Base-by-base conservation (phyloP, 1,140 invertebrate species). In the Chrysomallon squamiferum region DNA sequence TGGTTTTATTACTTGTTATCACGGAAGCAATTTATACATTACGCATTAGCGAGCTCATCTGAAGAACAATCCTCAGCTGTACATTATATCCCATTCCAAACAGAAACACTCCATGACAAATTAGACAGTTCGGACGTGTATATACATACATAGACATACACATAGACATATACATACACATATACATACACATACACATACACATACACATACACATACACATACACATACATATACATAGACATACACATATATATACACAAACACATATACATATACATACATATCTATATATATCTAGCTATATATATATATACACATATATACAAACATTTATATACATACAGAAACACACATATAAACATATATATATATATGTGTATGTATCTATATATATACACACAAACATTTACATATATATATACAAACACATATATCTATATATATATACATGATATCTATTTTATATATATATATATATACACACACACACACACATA, bases 161-260 rank as follows among this genome's bases (percentile, higher is more conserved):
- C 50, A 54, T 22, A 54, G 11, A 54, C 50, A 54, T 22, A 54
- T 22, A 54, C 50, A 54, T 22, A 54, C 50, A 54, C 50, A 54
- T 22, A 54, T 22, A 54, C 50, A 54, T 22, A 54, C 50, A 54
- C 32, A 27, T 22, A 27, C 50, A 27, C 50, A 27, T 22, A 54
- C 50, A 27, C 50, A 27, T 20, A 27, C 50, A 54, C 50, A 54
- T 7, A 57, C 25, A 57, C 15, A 57, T 29, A 57, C 25, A 57
- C 54, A 57, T 7, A 22, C 15, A 57, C 2, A 57, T 7, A 27
- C 54, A 57, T 29, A 57, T 7, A 27, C 25, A 57, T 29, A 57
- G 4, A 2, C 54, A 15, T 57, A 57, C n/a, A 57, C n/a, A 27
- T 57, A 57, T 9, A 25, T 29, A 57, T n/a, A 57, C 18, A 13